phyloP scores from a whole-genome alignment of 2,797 vertebrate genomes.

The Dipus sagitta region DNA sequence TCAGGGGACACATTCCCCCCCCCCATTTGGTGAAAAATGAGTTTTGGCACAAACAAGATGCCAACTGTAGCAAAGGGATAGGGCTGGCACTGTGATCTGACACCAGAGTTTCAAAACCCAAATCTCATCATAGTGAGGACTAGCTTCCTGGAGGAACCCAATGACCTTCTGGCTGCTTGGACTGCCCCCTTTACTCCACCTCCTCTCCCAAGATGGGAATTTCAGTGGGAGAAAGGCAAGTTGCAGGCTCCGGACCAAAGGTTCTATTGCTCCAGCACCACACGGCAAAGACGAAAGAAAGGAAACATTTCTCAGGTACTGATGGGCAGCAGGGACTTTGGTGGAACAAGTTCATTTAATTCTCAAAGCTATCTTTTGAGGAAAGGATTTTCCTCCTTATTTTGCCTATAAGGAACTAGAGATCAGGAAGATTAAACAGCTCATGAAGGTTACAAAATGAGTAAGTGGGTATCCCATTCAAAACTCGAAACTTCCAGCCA shows the following conservation, averaged over 20 bases:
- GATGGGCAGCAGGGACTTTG: not conserved
- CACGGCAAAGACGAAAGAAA: not conserved
- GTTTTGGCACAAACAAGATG: not conserved
- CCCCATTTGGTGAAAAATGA: not conserved
- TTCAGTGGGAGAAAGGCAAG: not conserved
- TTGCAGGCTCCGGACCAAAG: not conserved
- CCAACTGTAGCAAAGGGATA: not conserved
- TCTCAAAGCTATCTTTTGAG: not conserved
- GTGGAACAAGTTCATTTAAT: not conserved
- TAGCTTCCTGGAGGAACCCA: not conserved
- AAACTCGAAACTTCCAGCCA: not conserved
- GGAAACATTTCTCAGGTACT: not conserved
- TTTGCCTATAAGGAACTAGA: slow-evolving; percentile 37
- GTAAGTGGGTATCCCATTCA: not conserved
- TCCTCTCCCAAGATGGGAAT: not conserved
- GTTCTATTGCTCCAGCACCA: not conserved
- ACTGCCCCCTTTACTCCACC: too few species aligned
- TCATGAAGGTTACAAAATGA: not conserved
- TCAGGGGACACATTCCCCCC: not conserved
- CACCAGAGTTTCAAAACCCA: not conserved
- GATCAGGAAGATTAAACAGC: not conserved
- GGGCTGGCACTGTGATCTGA: not conserved
- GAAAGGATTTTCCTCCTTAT: not conserved
- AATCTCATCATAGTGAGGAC: too few species aligned
- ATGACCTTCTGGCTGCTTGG: not conserved